Evolutionary conservation across 2,113 vertebrate genomes (phyloP), one percentile per base, ranked within the genome.

Genomic region (Rhinogobius similis): DNA sequence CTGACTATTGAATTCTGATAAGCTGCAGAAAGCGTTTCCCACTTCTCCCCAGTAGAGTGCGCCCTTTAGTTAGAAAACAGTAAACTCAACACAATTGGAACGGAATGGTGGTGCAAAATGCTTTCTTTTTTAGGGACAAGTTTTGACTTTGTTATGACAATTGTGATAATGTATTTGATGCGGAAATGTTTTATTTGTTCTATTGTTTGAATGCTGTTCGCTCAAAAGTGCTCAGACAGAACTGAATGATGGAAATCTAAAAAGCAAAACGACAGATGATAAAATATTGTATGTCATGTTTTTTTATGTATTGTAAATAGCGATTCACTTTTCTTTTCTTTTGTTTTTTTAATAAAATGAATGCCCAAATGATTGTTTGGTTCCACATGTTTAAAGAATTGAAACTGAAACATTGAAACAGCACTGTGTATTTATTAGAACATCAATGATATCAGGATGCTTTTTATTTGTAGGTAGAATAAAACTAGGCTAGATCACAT

Each of bases 331-430:
- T 12, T 41, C 10, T 10, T 41, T 41, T 41, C 8, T 39, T 29
- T n/a, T n/a, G n/a, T n/a, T 92, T 93, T 92, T 89, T 82, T 81
- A 90, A 90, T 89, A 88, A 92, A 93, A 92, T 68, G 80, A 89
- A 88, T 89, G 89, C 90, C 88, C 82, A 90, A 83, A 82, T 86
- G 67, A 62, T 63, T 46, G 62, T 86, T 70, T 80, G 21, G 36
- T 16, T 56, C 23, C 12, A 21, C 4, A 5, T 46, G 43, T 46
- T 46, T 20, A 46, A 46, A 20, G 14, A 20, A n/a, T n/a, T n/a
- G n/a, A n/a, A n/a, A n/a, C n/a, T n/a, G n/a, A n/a, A n/a, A 20
- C 16, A 20, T 46, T 46, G 16, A 46, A 46, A 46, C 16, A 44
- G 43, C 3, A 44, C 16, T 16, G 13, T 44, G 13, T 44, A 44